A percentile compares a stretch with the other conserved stretches of the same genome.
phyloP scores from a whole-genome alignment of 2,113 vertebrate genomes.

The Anguilla rostrata region DNA sequence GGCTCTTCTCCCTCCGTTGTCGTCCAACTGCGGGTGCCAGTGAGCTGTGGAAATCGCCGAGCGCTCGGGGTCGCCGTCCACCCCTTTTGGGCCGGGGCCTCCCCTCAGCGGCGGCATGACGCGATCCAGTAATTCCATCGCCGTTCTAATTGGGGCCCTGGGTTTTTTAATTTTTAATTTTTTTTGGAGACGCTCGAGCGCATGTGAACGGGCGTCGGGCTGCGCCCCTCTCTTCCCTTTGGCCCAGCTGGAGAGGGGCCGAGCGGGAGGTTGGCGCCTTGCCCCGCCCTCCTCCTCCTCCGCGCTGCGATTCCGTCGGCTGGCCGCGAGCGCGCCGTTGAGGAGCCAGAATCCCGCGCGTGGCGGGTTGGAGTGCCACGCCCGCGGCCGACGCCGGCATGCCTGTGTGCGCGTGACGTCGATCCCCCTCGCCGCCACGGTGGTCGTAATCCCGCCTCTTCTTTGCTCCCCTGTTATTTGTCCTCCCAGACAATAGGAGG shows the following conservation, averaged over 20 bases:
- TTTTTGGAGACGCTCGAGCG: conserved; percentile 18
- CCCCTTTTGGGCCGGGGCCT: conserved; percentile 59
- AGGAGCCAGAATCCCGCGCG: too few species aligned
- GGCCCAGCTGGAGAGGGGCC: conserved; percentile 66
- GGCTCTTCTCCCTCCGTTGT: conserved; percentile 52
- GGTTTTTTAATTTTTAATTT: conserved; percentile 22
- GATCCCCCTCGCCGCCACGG: neutral
- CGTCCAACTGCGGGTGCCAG: conserved; percentile 62
- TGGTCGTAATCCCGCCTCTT: neutral
- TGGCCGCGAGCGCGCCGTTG: neutral
- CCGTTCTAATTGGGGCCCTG: conserved; percentile 57
- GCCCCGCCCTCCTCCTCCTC: conserved; percentile 42
- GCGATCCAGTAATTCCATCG: conserved; percentile 66
- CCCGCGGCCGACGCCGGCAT: neutral
- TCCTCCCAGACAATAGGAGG: neutral
- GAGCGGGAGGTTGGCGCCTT: conserved; percentile 53
- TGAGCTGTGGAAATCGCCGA: conserved; percentile 63
- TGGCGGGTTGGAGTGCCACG: neutral
- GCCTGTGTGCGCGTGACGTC: neutral
- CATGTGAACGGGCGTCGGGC: conserved; percentile 60
- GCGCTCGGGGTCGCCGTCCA: conserved; percentile 63
- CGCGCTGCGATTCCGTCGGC: conserved; percentile 64
- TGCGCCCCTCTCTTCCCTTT: conserved; percentile 60
- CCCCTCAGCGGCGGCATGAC: conserved; percentile 65
- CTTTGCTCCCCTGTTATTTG: neutral